Conservation (phyloP, 1,140 invertebrate species). For the Lysiphlebus fabarum region DNA sequence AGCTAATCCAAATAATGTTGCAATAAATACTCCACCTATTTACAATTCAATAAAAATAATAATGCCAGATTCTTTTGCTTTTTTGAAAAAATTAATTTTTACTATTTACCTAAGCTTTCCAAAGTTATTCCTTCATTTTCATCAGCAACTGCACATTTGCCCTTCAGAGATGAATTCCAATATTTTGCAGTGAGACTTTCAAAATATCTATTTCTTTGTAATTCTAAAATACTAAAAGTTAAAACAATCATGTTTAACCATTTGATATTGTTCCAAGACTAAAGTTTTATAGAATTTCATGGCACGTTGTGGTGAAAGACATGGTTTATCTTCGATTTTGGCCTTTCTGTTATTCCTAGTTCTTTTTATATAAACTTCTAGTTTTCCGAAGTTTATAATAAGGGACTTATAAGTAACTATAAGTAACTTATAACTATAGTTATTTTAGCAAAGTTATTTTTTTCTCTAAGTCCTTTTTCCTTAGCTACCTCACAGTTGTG, state of each 20-base stretch:
- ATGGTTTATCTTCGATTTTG: no score
- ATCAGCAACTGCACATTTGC: slow-evolving; percentile 67
- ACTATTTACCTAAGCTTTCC: slow-evolving; percentile 71
- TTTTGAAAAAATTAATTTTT: slow-evolving; percentile 2
- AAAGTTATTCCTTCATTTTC: slow-evolving; percentile 85
- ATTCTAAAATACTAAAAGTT: slow-evolving; percentile 66
- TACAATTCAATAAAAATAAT: slow-evolving; percentile 14
- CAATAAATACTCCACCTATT: slow-evolving; percentile 83
- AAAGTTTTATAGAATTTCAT: no score
- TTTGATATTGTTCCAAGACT: no score
- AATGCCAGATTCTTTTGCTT: background rate
- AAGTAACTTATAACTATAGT: no score
- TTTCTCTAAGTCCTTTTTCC: no score
- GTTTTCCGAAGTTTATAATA: no score
- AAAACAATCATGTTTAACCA: background rate
- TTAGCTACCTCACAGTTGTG: no score
- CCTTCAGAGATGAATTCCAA: slow-evolving; percentile 73
- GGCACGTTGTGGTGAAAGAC: no score
- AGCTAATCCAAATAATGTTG: slow-evolving; percentile 77
- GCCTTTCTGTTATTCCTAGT: no score
- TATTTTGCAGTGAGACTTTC: slow-evolving; percentile 74
- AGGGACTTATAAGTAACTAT: no score
- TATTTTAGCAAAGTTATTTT: no score
- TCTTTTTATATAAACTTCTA: no score
- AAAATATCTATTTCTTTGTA: slow-evolving; percentile 83